Evolutionary conservation across 1,140 invertebrate species (phyloP), one percentile per base, ranked within the genome.

Genomic region (Drosophila kohkoa): DNA sequence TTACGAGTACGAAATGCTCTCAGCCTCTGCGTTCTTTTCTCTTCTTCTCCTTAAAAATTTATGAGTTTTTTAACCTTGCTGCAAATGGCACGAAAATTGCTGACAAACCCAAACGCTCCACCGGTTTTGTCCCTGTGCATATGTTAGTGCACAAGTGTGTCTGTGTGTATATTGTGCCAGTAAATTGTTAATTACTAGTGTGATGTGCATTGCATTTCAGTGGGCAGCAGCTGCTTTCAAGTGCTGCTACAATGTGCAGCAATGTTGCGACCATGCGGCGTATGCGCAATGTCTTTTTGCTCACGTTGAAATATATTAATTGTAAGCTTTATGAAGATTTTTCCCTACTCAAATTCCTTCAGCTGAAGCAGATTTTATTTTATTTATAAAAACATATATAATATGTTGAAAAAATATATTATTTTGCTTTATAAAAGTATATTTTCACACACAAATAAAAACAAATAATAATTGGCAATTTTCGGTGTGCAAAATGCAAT

Each of bases 51-150:
- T 75, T 16, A 75, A 75, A 69, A 75, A 75, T 75, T 57, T 69
- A 75, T 70, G 66, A 63, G 72, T 75, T 69, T 69, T 74, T 75
- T 75, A 75, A 75, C 72, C 72, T 75, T 75, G 65, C 66, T 68
- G 66, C 58, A 63, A 75, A 69, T 57, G 57, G 48, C 65, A 54
- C 54, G 51, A 71, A 74, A 43, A 55, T 55, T 49, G 49, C 58
- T 62, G 57, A 60, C 65, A 70, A 70, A 57, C 30, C 13, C 58
- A 69, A 69, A 35, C 15, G 32, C 54, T 51, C 45, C 28, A 68
- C 52, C 54, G 35, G 55, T 48, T 32, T 35, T 68, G 62, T 51
- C 45, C 43, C 52, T 41, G 30, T 16, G 1, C 25, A 10, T 16
- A 13, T 35, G 55, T 20, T 38, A 32, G 51, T 5, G 5, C 35